Base-by-base conservation (phyloP, 2,888 invertebrate genomes). In the Platycheirus albimanus region DNA sequence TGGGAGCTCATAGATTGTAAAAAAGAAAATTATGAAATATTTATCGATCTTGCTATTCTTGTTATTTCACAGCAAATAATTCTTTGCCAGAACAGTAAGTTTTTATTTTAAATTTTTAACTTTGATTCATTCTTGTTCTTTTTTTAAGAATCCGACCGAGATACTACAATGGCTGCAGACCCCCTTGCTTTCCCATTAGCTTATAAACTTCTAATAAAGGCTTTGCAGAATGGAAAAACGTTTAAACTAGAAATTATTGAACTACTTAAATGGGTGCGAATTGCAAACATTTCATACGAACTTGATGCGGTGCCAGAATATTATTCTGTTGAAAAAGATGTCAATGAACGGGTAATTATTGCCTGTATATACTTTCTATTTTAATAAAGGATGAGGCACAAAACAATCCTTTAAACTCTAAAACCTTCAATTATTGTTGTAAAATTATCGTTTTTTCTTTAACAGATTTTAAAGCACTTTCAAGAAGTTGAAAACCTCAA, bases 41-140 rank as follows among this genome's bases (percentile, higher is more conserved):
- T 88, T 41, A 86, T 89, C 7, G 88, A 87, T 36, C 86, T 91
- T 43, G 89, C 87, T 2, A 75, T 89, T 10, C 86, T 89, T 30
- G 74, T 91, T 47, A 75, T 91, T 51, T 86, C 85, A 1, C 91
- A 91, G 79, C 89, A 90, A 78, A 89, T 91, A n/a, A 20, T 70
- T 43, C 13, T 71, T 2, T 58, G 72, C 13, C 47, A 72, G 7
- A 69, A 70, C n/a, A 66, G 86, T 86, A 72, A 84, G 70, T 52
- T 17, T 51, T 47, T 28, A 10, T 15, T 63, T 54, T 13, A 47
- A 7, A 28, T 15, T 61, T 36, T 28, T 52, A 0, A 10, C 28
- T 49, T 84, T 33, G 4, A 36, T 20, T 17, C 0, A 0, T 30
- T 17, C n/a, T 24, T 49, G 1, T 61, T 43, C n/a, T 45, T 0